Conservation (phyloP, 2,888 invertebrate species). For the Pelosia muscerda region DNA sequence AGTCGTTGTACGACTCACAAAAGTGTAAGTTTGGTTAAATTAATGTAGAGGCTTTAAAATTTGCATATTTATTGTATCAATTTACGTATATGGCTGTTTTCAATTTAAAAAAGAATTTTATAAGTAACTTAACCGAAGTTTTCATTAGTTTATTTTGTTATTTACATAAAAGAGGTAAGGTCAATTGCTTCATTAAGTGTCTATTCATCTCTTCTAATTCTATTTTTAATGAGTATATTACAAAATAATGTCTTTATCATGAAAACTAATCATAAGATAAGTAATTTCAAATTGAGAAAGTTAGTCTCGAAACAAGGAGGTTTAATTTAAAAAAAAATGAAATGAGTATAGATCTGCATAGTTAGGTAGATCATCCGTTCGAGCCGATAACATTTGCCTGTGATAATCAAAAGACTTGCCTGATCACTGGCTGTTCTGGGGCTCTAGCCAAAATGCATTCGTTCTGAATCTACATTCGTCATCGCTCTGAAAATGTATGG, state of each 20-base stretch:
- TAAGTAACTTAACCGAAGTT: not conserved
- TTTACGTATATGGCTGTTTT: constrained; percentile 2
- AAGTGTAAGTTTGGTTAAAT: constrained; percentile 27
- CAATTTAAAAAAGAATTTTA: constrained; percentile 6
- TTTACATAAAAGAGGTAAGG: not conserved
- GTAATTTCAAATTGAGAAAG: not conserved
- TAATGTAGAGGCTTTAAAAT: constrained; percentile 5
- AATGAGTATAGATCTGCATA: no score
- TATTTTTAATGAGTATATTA: not conserved
- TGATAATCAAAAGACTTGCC: no score
- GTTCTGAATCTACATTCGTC: no score
- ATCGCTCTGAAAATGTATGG: no score
- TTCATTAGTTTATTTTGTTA: not conserved
- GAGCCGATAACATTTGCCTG: not conserved
- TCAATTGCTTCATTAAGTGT: constrained; percentile 13
- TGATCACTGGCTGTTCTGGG: no score
- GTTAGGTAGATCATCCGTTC: not conserved
- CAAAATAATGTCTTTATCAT: not conserved
- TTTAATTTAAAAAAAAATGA: no score
- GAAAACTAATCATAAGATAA: not conserved
- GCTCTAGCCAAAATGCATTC: no score
- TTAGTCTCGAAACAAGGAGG: not conserved
- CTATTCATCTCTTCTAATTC: not conserved
- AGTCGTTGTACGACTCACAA: constrained; percentile 19
- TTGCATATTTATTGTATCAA: constrained; percentile 19